Evolutionary conservation across 1,140 invertebrate species (phyloP), one percentile per base, ranked within the genome.

Genomic region (Pseudoatta argentina): DNA sequence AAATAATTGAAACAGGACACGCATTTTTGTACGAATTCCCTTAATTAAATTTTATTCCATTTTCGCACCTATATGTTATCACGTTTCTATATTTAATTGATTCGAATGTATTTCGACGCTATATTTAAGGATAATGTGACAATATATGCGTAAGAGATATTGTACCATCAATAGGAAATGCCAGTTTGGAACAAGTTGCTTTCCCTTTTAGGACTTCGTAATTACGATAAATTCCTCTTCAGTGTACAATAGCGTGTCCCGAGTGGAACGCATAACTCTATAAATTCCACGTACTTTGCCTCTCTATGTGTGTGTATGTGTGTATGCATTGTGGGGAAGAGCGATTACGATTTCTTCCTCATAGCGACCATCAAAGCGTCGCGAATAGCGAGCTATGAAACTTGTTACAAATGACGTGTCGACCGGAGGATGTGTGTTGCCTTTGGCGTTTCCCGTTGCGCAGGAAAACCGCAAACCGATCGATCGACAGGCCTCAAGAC

Each of bases 321-420:
- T 57, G 69, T 34, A 12, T 27, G 53, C 53, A 67, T 67, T 48
- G 81, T 3, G 48, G 39, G 14, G 0, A 64, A 14, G 57, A 55
- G 53, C 76, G 88, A 90, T 91, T 78, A 89, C 59, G 87, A 73
- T 89, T 88, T 91, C 88, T 88, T 88, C 76, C 72, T 91, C 86
- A 82, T 87, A 86, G 55, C 81, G 48, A 82, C 48, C 64, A 82
- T 73, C 69, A 51, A 87, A 90, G 86, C 85, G 67, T 78, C 76
- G 78, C 92, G 93, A 91, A 90, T 93, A 90, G 90, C 78, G 85
- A 82, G 79, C 91, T 89, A 85, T 87, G 78, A 89, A 87, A 89
- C 81, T 77, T 88, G 87, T 88, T 86, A 89, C 82, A 87, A 83
- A 92, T 71, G 64, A 86, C 61, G 87, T 55, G 87, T 87, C 78